Evolutionary conservation across 1,140 invertebrate genomes (phyloP), one percentile per base, ranked within the genome.

Genomic region (Halictus rubicundus): DNA sequence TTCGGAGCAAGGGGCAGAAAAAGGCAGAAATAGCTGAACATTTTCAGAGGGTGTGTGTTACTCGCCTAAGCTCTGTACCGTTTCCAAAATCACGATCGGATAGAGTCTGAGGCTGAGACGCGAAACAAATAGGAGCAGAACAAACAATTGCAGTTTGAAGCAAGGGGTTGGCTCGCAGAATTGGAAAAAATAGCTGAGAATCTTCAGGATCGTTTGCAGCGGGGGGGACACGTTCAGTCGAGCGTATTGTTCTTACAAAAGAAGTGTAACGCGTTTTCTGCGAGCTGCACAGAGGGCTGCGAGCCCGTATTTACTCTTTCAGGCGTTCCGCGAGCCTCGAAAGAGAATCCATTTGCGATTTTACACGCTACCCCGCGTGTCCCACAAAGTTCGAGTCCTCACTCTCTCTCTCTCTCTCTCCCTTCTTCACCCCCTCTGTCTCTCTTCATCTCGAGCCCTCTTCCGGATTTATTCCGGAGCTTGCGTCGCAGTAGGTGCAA

Each of bases 271-370:
- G 74, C 65, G 65, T 57, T 57, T 57, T 57, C 54, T n/a, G 54
- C 54, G n/a, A 54, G 49, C 42, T 9, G 64, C 37, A 16, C 49
- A 52, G 16, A 14, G 39, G 32, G 65, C 23, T 8, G 23, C 6
- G 21, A 54, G 23, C 61, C 39, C 54, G 74, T 76, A 76, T 76
- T 76, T 76, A 68, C 54, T 76, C 74, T 68, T 68, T 68, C 64
- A 68, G 54, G 57, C 25, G 19, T 59, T 49, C 32, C 74, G 27
- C 54, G 74, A 69, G 57, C 16, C 57, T 61, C 57, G 65, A 69
- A 77, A 69, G 74, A 61, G 74, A 77, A 77, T 77, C 66, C 74
- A 77, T 77, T 77, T 77, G 74, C 66, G 65, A 76, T 60, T 76
- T 76, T 60, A 76, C 25, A 60, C 59, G 25, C 74, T 49, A 32